Evolutionary conservation across 2,888 invertebrate genomes (phyloP).

Genomic region (Gryllus longicercus): DNA sequence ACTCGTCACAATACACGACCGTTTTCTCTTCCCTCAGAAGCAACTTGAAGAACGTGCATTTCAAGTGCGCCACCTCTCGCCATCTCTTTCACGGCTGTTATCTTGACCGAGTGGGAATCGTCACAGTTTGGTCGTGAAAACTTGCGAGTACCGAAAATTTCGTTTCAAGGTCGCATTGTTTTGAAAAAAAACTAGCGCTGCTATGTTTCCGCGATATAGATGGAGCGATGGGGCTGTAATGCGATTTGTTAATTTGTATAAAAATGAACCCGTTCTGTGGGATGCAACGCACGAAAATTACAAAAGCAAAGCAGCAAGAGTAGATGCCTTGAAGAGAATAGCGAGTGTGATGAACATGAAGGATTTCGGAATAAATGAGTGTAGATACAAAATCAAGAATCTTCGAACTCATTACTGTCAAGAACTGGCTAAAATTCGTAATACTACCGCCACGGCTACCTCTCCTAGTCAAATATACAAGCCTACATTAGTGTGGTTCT

Average conservation of each 20-base stretch:
- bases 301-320: not conserved
- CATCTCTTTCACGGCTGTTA: no score
- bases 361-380: conserved; percentile 18
- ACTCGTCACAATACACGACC: no score
- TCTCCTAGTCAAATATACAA: not conserved
- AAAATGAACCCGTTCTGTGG: conserved; percentile 3
- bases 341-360: not conserved
- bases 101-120: no score
- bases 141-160: no score
- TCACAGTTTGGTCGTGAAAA: no score
- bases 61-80: no score
- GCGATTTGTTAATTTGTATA: not conserved
- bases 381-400: conserved; percentile 19
- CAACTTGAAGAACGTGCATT: no score
- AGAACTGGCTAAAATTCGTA: conserved; percentile 19
- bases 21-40: no score
- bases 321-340: conserved; percentile 19
- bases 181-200: no score
- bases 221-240: not conserved
- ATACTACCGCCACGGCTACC: not conserved
- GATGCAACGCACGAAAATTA: not conserved
- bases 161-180: no score
- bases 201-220: not conserved
- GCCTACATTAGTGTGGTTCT: conserved; percentile 22
- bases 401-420: conserved; percentile 19